Conservation (phyloP, 2,113 vertebrate species). For the Hippocampus zosterae region DNA sequence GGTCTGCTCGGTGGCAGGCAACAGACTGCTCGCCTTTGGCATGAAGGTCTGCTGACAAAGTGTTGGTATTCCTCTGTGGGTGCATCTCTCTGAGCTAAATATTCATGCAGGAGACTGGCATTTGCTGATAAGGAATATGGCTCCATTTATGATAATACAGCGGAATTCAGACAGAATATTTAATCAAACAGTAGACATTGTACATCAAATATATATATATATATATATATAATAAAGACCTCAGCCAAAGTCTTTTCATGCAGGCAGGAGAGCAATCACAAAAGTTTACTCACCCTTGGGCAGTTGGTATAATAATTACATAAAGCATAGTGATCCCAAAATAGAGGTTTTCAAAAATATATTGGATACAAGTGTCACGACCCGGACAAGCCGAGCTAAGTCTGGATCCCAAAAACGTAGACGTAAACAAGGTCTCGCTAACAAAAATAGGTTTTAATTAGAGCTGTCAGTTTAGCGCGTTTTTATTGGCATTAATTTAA, state of each 20-base stretch:
- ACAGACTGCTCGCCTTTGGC: conserved; percentile 51
- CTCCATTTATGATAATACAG: conserved; percentile 64
- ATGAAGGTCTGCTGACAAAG: conserved; percentile 50
- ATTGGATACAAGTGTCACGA: background rate
- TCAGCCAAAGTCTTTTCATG: conserved; percentile 50
- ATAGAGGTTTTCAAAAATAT: background rate
- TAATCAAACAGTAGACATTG: conserved; percentile 59
- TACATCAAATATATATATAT: conserved; percentile 47
- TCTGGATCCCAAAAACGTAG: too few relatives aligned
- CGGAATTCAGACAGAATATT: conserved; percentile 66
- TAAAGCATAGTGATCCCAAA: conserved; percentile 22
- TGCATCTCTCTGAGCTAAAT: conserved; percentile 63
- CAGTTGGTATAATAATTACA: conserved; percentile 37
- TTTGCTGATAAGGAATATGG: conserved; percentile 65
- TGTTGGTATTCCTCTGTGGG: conserved; percentile 68
- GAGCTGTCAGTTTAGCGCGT: too few relatives aligned
- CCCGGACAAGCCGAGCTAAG: too few relatives aligned
- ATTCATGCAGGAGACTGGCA: conserved; percentile 72
- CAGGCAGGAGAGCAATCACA: conserved; percentile 55
- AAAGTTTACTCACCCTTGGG: conserved; percentile 42
- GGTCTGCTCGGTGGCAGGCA: conserved; percentile 30
- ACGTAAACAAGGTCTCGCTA: too few relatives aligned
- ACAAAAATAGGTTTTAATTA: too few relatives aligned
- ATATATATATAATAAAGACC: conserved; percentile 33
- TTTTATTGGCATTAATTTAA: too few relatives aligned